Conservation (phyloP, 2,113 vertebrate genomes). For the Epinephelus moara region DNA sequence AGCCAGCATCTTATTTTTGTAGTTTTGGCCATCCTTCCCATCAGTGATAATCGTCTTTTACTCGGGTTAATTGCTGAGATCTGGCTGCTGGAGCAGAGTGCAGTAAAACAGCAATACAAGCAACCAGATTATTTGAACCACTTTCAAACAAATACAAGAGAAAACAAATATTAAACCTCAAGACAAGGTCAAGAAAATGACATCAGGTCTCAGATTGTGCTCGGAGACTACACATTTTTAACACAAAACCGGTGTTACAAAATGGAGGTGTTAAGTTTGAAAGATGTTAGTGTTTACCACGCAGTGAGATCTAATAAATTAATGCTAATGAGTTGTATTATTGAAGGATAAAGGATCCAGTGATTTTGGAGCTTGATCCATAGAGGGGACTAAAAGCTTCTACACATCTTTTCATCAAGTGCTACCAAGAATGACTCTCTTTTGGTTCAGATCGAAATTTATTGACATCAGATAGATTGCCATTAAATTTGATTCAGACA, state of each 20-base stretch:
- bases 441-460: no score
- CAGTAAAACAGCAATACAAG: constrained; percentile 4
- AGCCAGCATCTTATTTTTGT: constrained; percentile 18
- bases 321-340: not conserved
- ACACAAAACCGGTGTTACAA: not conserved
- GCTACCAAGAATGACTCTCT: no score
- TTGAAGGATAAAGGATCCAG: not conserved
- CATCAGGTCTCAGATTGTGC: no score
- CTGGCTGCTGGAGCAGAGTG: constrained; percentile 21
- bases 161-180: not conserved
- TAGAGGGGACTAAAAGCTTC: not conserved
- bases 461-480: no score
- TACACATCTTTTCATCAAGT: no score
- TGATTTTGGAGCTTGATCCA: not conserved
- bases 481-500: no score
- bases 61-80: constrained; percentile 26
- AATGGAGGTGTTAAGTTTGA: not conserved
- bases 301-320: not conserved
- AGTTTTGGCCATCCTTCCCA: constrained; percentile 10
- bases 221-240: not conserved
- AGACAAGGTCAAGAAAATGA: not conserved
- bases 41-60: constrained; percentile 40
- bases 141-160: not conserved
- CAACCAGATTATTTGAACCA: not conserved
- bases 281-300: not conserved